Base-by-base conservation (phyloP, 2,113 vertebrate genomes). In the Chaetorhynchus papuensis region DNA sequence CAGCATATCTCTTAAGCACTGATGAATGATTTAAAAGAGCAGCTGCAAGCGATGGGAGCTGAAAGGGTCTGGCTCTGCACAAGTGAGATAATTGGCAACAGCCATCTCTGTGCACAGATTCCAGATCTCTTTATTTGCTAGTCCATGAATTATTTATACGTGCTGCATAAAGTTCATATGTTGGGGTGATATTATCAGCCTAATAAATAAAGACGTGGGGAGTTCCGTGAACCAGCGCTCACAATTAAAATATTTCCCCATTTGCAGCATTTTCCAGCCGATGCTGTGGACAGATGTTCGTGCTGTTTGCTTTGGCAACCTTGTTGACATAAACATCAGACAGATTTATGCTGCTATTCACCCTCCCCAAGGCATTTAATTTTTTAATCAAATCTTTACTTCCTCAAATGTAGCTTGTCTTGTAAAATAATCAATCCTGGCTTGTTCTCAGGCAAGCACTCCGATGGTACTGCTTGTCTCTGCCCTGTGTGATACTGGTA, bases 51-150 rank as follows among this genome's bases (percentile, higher is more conserved):
- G 5, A 89, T 86, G 91, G 52, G 83, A 89, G 82, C 61, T 21
- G 90, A 72, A 86, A 94, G 81, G 56, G 61, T 93, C 84, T 88
- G 90, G 95, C 95, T 95, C 97, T 96, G 97, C 94, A 94, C 47
- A n/a, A 93, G 53, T 9, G 83, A 96, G 97, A 98, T 97, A 97
- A 98, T 96, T 97, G 97, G 96, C 97, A 90, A 82, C 26, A 82
- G 94, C 96, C 90, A 93, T 47, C 93, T 93, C 97, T 88, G 95
- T 57, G 92, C 92, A 79, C 90, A 82, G 97, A 95, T 90, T 95
- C 93, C 94, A 96, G 97, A 98, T 97, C 98, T 98, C 97, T 98
- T 97, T 97, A 98, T 98, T 98, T 97, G 95, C 94, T 89, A 61
- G 95, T 33, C 91, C 83, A 97, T 98, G 97, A 97, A 98, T 98